phyloP scores from a whole-genome alignment of 2,113 vertebrate species.

The Cinclus mexicanus region DNA sequence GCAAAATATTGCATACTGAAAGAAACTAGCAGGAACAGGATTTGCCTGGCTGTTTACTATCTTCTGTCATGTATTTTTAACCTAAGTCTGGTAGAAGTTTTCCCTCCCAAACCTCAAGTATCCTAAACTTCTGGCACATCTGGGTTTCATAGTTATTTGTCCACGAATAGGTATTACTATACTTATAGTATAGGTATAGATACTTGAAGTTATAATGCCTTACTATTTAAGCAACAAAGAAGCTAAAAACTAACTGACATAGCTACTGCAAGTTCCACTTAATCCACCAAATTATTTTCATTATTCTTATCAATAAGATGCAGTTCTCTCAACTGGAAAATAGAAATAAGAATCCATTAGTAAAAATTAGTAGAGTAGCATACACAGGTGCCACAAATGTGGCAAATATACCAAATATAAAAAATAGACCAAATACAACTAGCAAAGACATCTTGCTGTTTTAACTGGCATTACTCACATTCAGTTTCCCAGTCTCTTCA shows the following conservation, averaged over 20 bases:
- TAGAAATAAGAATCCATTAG: not conserved
- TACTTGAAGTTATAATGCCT: not conserved
- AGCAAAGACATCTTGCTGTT: not conserved
- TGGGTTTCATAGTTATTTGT: not conserved
- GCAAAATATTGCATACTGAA: not conserved
- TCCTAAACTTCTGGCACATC: not conserved
- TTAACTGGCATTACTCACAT: not conserved
- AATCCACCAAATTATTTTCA: not conserved
- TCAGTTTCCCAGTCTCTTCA: not conserved
- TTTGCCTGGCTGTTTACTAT: not conserved
- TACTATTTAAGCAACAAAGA: not conserved
- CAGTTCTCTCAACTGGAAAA: not conserved
- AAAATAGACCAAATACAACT: not conserved
- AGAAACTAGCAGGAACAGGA: not conserved
- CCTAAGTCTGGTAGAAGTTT: not conserved
- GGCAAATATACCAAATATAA: no score
- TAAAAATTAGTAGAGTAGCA: not conserved
- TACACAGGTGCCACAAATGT: not conserved
- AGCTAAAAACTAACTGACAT: not conserved
- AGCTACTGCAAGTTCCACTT: not conserved
- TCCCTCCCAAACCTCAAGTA: not conserved
- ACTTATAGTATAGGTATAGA: not conserved
- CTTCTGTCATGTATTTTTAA: not conserved
- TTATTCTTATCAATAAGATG: not conserved
- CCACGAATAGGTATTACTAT: not conserved